Conservation (phyloP, 2,888 invertebrate species). For the Amphipoea oculea region DNA sequence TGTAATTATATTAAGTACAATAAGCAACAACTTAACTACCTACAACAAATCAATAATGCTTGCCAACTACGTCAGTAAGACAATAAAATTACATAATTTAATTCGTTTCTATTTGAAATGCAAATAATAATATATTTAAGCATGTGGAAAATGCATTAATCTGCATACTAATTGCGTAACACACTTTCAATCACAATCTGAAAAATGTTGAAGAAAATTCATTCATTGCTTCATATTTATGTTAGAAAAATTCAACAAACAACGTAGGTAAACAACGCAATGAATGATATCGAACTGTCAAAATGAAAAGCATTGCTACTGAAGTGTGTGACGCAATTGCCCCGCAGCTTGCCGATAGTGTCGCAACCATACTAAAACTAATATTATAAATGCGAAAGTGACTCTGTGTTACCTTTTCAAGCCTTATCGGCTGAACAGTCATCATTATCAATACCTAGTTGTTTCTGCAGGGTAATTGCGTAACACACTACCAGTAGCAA, state of each 20-base stretch:
- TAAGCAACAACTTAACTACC: background rate
- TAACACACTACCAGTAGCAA: no score
- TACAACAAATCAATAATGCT: background rate
- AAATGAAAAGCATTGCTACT: background rate
- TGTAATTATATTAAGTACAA: background rate
- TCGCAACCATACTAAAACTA: background rate
- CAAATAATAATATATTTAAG: conserved; percentile 1
- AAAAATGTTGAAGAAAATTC: background rate
- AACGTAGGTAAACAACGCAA: background rate
- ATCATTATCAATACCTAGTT: background rate
- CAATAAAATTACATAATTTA: background rate
- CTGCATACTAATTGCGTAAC: background rate
- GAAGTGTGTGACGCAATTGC: background rate
- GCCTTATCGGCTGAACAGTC: no score
- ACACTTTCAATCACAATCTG: background rate
- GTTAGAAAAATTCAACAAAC: no score
- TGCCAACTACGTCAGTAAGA: background rate
- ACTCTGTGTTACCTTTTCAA: no score
- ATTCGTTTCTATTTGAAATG: background rate
- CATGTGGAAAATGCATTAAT: background rate
- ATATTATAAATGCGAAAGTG: background rate
- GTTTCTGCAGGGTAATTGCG: background rate
- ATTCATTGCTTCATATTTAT: background rate
- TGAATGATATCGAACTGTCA: background rate
- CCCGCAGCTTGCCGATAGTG: background rate